Base-by-base conservation (phyloP, 2,113 vertebrate genomes). In the Passer montanus region DNA sequence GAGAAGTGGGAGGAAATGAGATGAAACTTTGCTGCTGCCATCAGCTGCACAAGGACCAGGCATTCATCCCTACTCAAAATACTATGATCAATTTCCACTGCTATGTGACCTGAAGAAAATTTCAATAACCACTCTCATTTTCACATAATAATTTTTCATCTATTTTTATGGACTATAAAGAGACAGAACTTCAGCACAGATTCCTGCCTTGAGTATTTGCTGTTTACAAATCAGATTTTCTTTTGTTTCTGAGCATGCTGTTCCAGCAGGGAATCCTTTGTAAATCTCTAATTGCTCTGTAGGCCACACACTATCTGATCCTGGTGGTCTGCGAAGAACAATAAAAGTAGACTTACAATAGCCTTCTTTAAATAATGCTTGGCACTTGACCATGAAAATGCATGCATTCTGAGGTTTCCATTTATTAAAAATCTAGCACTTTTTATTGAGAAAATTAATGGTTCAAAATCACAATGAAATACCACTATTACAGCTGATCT, bases 381-480 rank as follows among this genome's bases (percentile, higher is more conserved):
- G 91, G 89, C 92, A 94, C 68, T 94, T 94, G 75, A 72, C 74
- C 81, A 96, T 96, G 95, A 95, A 94, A 80, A 80, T n/a, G 60
- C 67, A 44, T 86, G 53, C 68, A 75, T 92, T 92, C 63, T 80
- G 66, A 87, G 59, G 74, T 94, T 96, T 95, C 80, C 67, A 75
- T 91, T 88, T 93, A 67, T 93, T 96, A 95, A 97, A 94, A 96
- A 93, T 47, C 22, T 90, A 86, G 46, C 80, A 69, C 27, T 39
- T 90, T 95, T 95, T 93, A 97, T 93, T 90, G 96, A 94, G 64
- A 70, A 95, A 95, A 93, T 94, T 87, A 95, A 94, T 94, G 75
- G 59, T 77, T 87, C 26, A 89, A 95, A 94, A 93, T 97, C 62
- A 90, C 43, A 95, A 82, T 88, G 90, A 96, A 95, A 95, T 95